Percentiles rank a stretch among this genome's conserved stretches.
These are phyloP conservation scores for Taenaris catops DNA, from an alignment of 2,888 invertebrate species.

Conservation along the genomic window DNA sequence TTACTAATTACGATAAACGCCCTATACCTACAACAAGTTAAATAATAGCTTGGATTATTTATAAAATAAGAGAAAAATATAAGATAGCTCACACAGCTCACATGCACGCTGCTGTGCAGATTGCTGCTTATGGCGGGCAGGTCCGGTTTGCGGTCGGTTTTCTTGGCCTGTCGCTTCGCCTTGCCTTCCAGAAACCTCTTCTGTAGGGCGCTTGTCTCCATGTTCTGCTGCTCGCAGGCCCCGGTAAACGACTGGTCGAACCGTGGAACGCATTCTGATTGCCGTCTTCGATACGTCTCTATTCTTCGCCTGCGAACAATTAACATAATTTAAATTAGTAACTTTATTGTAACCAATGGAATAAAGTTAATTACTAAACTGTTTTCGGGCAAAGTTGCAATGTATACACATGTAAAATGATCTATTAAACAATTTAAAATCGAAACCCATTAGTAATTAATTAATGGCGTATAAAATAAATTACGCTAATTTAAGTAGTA, in stretches of 20 bases:
- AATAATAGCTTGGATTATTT: no score
- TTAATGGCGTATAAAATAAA: no score
- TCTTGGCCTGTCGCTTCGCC: slow-evolving; percentile 92
- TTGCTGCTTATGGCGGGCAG: slow-evolving; percentile 70
- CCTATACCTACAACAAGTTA: no score
- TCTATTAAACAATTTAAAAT: no score
- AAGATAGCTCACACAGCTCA: slow-evolving; percentile 51
- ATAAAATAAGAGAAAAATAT: slow-evolving; percentile 14
- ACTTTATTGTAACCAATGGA: no score
- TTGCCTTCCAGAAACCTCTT: slow-evolving; percentile 95
- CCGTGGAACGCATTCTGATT: slow-evolving; percentile 91
- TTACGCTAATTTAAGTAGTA: no score
- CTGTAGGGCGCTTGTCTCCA: slow-evolving; percentile 92
- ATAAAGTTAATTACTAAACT: no score
- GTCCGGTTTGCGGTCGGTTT: slow-evolving; percentile 81
- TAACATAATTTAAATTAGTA: no score
- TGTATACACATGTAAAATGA: no score
- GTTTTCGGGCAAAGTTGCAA: no score
- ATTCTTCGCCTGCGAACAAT: slow-evolving; percentile 84
- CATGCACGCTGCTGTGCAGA: slow-evolving; percentile 87
- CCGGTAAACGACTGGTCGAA: slow-evolving; percentile 94
- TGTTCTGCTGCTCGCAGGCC: slow-evolving; percentile 93
- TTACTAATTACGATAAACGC: no score
- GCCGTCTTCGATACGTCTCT: slow-evolving; percentile 91
- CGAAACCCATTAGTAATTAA: no score